A percentile compares a stretch with the other conserved stretches of the same genome.
phyloP scores from a whole-genome alignment of 2,888 invertebrate genomes.

The Drosophila prolongata region DNA sequence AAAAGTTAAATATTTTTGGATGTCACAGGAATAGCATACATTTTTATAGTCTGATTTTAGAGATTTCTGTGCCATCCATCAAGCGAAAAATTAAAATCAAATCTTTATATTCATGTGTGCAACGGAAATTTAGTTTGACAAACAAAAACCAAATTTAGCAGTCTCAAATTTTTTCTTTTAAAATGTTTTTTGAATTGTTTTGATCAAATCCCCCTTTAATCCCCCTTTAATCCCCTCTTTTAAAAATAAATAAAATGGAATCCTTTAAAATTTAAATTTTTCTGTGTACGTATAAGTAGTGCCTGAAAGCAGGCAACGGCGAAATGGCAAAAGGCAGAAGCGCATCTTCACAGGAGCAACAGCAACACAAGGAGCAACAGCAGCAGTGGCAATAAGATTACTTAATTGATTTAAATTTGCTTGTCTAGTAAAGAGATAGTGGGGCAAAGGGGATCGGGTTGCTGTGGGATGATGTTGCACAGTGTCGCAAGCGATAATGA shows the following conservation, averaged over 20 bases:
- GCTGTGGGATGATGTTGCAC: slow-evolving; percentile 56
- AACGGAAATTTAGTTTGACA: no score
- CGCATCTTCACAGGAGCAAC: slow-evolving; percentile 14
- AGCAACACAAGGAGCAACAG: slow-evolving; percentile 16
- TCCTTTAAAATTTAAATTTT: not conserved
- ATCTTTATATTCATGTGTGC: no score
- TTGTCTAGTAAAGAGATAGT: slow-evolving; percentile 57
- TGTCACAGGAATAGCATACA: no score
- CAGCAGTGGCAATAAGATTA: slow-evolving; percentile 68
- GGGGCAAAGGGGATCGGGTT: not conserved
- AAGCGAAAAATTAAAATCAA: no score
- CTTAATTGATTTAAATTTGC: slow-evolving; percentile 77
- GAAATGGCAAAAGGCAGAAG: slow-evolving; percentile 19
- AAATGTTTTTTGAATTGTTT: no score
- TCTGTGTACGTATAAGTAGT: slow-evolving; percentile 27
- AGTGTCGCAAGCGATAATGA: slow-evolving; percentile 71
- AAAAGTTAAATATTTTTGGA: no score
- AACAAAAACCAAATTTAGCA: no score
- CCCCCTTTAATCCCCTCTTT: not conserved
- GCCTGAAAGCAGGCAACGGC: slow-evolving; percentile 64
- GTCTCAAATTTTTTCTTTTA: no score
- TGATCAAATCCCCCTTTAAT: not conserved
- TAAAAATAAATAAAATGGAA: not conserved
- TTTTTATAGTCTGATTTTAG: no score
- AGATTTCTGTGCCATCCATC: no score